Evolutionary conservation across 2,888 invertebrate genomes (phyloP), one percentile per base, ranked within the genome.

Genomic region (Oscheius sp.): DNA sequence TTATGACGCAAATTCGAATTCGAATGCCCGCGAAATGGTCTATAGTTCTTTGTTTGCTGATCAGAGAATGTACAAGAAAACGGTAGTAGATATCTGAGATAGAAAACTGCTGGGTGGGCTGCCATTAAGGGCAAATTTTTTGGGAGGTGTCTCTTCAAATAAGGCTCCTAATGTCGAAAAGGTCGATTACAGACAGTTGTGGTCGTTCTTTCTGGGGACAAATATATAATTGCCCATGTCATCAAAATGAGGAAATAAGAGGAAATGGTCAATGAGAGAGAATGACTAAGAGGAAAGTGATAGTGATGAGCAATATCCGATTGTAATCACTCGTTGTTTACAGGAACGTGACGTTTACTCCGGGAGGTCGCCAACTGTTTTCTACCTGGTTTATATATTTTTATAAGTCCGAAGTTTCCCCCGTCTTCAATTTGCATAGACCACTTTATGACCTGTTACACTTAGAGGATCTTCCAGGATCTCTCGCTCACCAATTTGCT

Each of bases 271-370:
- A 25, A 61, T n/a, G n/a, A 25, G 12, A 21, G 46, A 6, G 29
- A 66, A 46, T n/a, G 52, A 49, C 46, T 23, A 45, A 64, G 64
- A 35, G 25, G 64, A 64, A 43, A 64, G 46, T 9, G 64, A 16
- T 12, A 46, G 45, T 46, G 46, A 49, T 9, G 35, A 35, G 35
- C 35, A 35, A 35, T 35, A 35, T 35, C 35, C 35, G 35, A 9
- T 3, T 35, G 35, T 35, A 35, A 35, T 35, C 35, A 35, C 9
- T 35, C 9, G 9, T 35, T 35, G 35, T 35, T 35, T 3, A 35
- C 35, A 6, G 5, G 35, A 9, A 9, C 35, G 35, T 6, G 35
- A 9, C 35, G 9, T 35, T 35, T 35, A 6, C 35, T 9, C 35
- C 5, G 35, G 35, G 35, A 35, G 35, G 35, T 35, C 9, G 35